These are phyloP conservation scores for Notiomystis cincta DNA, from an alignment of 2,113 vertebrate genomes.

Conservation along the genomic window DNA sequence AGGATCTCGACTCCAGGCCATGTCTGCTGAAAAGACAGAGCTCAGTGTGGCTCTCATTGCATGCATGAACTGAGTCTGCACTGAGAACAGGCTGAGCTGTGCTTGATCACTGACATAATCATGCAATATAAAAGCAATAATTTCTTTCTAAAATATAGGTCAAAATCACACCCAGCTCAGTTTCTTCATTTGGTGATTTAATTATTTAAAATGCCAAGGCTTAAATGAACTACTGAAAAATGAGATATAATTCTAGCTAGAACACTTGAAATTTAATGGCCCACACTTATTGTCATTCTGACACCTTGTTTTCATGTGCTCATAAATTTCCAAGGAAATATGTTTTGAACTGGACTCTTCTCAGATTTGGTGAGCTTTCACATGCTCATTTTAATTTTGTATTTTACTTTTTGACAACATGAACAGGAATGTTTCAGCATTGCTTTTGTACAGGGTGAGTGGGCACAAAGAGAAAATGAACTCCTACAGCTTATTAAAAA, in stretches of 20 bases:
- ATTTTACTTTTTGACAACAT: neutral
- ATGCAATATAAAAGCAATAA: neutral
- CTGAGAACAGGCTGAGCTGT: neutral
- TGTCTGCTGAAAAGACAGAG: neutral
- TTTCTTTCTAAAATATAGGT: neutral
- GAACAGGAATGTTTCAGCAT: neutral
- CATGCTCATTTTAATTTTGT: neutral
- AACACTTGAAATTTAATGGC: neutral
- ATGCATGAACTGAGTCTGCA: neutral
- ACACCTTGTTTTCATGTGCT: neutral
- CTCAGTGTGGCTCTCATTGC: neutral
- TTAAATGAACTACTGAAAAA: slow-evolving; percentile 5
- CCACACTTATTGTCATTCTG: neutral
- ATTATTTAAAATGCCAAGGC: neutral
- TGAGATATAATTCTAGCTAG: neutral
- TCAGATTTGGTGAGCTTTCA: neutral
- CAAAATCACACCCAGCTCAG: neutral
- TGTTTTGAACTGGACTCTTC: neutral
- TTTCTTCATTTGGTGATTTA: neutral
- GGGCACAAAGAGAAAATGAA: neutral
- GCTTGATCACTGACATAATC: neutral
- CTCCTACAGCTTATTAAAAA: neutral
- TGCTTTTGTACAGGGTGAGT: neutral
- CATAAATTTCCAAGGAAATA: neutral
- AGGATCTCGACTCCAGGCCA: neutral